Conservation (phyloP, 1,140 invertebrate genomes). For the Trichonephila clavipes region DNA sequence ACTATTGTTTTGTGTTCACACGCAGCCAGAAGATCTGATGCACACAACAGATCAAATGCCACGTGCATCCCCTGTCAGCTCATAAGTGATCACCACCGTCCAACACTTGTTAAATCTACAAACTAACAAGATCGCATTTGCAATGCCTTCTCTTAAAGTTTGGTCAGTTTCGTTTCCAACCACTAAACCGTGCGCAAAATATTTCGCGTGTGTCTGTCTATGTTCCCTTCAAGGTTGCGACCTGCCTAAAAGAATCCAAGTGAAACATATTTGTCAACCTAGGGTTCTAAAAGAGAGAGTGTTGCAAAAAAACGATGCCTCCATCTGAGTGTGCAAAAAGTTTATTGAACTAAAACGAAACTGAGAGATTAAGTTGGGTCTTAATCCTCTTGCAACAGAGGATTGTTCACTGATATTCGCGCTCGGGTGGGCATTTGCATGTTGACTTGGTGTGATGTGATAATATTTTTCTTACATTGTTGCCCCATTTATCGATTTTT, state of each 20-base stretch:
- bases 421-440: neutral
- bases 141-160: slow-evolving; percentile 25
- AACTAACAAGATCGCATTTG: neutral
- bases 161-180: neutral
- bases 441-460: neutral
- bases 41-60: neutral
- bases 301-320: slow-evolving; percentile 21
- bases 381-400: slow-evolving; percentile 6
- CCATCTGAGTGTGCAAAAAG: slow-evolving; percentile 6
- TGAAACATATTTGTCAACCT: slow-evolving; percentile 54
- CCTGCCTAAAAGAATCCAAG: neutral
- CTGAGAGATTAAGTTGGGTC: neutral
- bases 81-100: neutral
- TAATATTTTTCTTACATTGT: neutral
- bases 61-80: neutral
- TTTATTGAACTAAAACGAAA: slow-evolving; percentile 61
- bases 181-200: neutral
- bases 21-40: neutral
- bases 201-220: slow-evolving; percentile 13
- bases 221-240: slow-evolving; percentile 35
- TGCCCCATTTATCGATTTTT: slow-evolving; percentile 21
- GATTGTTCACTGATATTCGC: slow-evolving; percentile 15
- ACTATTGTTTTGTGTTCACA: neutral
- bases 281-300: neutral
- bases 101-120: neutral